These are phyloP conservation scores for Notolepis coatsorum DNA, from an alignment of 2,797 vertebrate genomes.

Conservation along the genomic window DNA sequence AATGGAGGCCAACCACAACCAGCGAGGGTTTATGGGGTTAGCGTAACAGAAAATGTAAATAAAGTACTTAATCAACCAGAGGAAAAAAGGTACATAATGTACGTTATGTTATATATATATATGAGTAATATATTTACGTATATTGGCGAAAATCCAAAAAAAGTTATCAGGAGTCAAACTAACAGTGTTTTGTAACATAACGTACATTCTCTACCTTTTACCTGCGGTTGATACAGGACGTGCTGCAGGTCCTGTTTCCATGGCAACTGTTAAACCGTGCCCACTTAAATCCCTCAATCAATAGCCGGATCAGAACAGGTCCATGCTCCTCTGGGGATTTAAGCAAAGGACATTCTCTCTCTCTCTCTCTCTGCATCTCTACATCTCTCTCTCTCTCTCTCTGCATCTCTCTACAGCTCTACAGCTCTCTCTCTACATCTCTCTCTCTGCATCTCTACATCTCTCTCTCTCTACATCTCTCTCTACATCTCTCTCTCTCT, in stretches of 20 bases:
- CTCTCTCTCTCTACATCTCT: too few species aligned
- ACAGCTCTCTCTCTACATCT: slow-evolving; percentile 44
- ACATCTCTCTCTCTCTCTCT: slow-evolving; percentile 34
- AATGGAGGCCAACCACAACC: slow-evolving; percentile 16
- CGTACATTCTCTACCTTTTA: too few species aligned
- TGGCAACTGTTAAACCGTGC: slow-evolving; percentile 29
- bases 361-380: too few species aligned
- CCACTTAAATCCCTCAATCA: slow-evolving; percentile 51
- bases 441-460: too few species aligned
- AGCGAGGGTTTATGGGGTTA: slow-evolving; percentile 1
- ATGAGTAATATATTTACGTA: too few species aligned
- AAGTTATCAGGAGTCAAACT: too few species aligned
- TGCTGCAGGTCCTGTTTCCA: neutral
- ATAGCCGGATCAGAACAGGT: slow-evolving; percentile 31
- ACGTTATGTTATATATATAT: too few species aligned
- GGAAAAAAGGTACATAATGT: too few species aligned
- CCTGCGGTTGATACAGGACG: too few species aligned
- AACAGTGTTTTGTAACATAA: too few species aligned
- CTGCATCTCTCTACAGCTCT: slow-evolving; percentile 23
- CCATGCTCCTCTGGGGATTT: slow-evolving; percentile 26
- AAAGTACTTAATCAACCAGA: too few species aligned
- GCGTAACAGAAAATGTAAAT: slow-evolving; percentile 6
- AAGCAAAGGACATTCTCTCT: slow-evolving; percentile 20
- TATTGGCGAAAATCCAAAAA: too few species aligned
- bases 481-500: slow-evolving; percentile 25